These are phyloP conservation scores for Ammodramus savannarum DNA, from an alignment of 2,113 vertebrate species.

Conservation along the genomic window DNA sequence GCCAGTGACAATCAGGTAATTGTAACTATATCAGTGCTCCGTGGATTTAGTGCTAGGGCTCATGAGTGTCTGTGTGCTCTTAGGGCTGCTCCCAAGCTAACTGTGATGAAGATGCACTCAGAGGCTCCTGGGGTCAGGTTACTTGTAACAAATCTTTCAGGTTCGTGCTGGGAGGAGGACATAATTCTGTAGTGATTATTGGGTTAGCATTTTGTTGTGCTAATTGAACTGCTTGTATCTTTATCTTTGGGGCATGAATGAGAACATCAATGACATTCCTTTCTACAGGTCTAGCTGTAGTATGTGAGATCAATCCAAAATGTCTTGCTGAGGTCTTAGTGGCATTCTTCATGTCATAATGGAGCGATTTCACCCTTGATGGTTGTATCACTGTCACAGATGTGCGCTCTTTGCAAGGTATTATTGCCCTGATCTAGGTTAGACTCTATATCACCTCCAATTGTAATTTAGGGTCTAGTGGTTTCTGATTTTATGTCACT, in stretches of 20 bases:
- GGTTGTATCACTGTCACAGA: not conserved
- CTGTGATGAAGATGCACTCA: not conserved
- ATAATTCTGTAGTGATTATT: not conserved
- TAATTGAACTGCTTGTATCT: not conserved
- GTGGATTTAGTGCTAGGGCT: not conserved
- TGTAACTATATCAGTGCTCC: fast-evolving
- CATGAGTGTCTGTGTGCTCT: not conserved
- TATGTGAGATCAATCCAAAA: not conserved
- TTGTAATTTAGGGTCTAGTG: constrained; percentile 5
- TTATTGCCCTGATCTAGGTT: constrained; percentile 2
- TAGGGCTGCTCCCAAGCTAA: not conserved
- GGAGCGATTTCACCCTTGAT: not conserved
- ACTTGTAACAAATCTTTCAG: not conserved
- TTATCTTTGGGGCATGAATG: not conserved
- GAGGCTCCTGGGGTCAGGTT: not conserved
- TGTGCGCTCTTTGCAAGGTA: not conserved
- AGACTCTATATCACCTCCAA: not conserved
- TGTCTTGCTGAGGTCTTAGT: not conserved
- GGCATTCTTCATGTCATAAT: not conserved
- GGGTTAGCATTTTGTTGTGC: not conserved
- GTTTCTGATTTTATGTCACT: constrained; percentile 7
- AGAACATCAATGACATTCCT: not conserved
- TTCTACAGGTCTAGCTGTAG: not conserved
- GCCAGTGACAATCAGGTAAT: not conserved
- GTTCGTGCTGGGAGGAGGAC: fast-evolving